A percentile compares a stretch with the other conserved stretches of the same genome.
These are phyloP conservation scores for Arctopsyche grandis DNA, from an alignment of 1,140 invertebrate species.

Conservation along the genomic window DNA sequence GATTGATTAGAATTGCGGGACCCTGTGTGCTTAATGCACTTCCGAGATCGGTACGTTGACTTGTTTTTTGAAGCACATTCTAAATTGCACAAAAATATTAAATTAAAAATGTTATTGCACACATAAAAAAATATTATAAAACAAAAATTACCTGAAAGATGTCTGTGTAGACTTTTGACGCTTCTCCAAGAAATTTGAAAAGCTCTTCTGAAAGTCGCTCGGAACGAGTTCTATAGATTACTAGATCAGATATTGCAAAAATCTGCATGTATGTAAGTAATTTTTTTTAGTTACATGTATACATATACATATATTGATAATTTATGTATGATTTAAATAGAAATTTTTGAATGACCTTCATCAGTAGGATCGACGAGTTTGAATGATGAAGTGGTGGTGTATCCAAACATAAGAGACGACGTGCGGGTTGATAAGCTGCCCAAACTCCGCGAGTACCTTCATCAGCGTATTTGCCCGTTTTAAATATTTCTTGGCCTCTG, in stretches of 20 bases:
- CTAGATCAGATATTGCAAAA: conserved; percentile 83
- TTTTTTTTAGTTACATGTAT: too few species aligned
- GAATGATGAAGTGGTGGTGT: conserved; percentile 68
- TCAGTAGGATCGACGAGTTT: conserved; percentile 64
- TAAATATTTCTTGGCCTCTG: conserved; percentile 78
- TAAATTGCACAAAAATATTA: conserved; percentile 28
- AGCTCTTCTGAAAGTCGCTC: conserved; percentile 83
- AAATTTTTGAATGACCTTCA: conserved; percentile 68
- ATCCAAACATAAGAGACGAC: conserved; percentile 79
- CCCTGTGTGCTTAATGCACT: conserved; percentile 70
- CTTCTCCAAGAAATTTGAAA: conserved; percentile 82
- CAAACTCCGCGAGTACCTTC: conserved; percentile 86
- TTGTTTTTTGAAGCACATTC: conserved; percentile 56
- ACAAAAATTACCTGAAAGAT: conserved; percentile 71
- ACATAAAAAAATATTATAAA: conserved; percentile 9
- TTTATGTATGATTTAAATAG: background rate
- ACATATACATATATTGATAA: too few species aligned
- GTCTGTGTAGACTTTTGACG: conserved; percentile 78
- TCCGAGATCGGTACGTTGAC: conserved; percentile 55
- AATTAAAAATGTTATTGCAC: conserved; percentile 25
- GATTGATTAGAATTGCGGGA: conserved; percentile 82
- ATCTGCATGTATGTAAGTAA: conserved; percentile 62
- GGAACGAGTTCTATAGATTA: conserved; percentile 82
- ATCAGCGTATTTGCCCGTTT: conserved; percentile 75
- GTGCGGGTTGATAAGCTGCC: conserved; percentile 76